phyloP scores from a whole-genome alignment of 1,140 invertebrate species.

The Apis laboriosa region DNA sequence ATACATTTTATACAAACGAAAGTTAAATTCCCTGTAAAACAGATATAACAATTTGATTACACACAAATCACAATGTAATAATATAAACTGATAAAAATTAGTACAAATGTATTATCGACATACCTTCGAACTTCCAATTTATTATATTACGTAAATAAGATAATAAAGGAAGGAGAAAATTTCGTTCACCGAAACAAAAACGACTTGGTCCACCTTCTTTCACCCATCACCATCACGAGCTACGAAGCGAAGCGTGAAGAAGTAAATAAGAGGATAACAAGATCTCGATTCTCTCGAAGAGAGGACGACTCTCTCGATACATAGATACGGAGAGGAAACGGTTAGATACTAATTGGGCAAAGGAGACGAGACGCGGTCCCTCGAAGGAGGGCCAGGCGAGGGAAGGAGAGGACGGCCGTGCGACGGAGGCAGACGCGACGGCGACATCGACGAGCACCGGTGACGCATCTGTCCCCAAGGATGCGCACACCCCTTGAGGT shows the following conservation, averaged over 20 bases:
- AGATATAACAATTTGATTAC: too few species aligned
- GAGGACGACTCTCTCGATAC: not conserved
- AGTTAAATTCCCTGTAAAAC: too few species aligned
- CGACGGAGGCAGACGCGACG: constrained; percentile 63
- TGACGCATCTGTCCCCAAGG: constrained; percentile 80
- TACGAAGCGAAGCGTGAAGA: not conserved
- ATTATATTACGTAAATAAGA: too few species aligned
- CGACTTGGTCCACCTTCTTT: not conserved
- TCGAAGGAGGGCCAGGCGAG: too few species aligned
- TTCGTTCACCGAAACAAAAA: too few species aligned
- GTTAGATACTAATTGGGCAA: constrained; percentile 50
- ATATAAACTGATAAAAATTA: too few species aligned
- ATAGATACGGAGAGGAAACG: constrained; percentile 45
- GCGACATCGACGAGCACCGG: constrained; percentile 62
- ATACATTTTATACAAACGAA: too few species aligned
- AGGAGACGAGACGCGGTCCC: constrained; percentile 23
- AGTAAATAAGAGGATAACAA: not conserved
- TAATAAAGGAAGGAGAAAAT: too few species aligned
- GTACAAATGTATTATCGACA: too few species aligned
- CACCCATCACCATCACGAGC: not conserved
- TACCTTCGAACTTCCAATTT: too few species aligned
- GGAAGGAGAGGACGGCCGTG: not conserved
- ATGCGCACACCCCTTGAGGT: constrained; percentile 48
- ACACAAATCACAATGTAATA: too few species aligned
- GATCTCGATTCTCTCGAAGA: not conserved